phyloP scores from a whole-genome alignment of 2,797 vertebrate genomes.

The Megaceryle alcyon region DNA sequence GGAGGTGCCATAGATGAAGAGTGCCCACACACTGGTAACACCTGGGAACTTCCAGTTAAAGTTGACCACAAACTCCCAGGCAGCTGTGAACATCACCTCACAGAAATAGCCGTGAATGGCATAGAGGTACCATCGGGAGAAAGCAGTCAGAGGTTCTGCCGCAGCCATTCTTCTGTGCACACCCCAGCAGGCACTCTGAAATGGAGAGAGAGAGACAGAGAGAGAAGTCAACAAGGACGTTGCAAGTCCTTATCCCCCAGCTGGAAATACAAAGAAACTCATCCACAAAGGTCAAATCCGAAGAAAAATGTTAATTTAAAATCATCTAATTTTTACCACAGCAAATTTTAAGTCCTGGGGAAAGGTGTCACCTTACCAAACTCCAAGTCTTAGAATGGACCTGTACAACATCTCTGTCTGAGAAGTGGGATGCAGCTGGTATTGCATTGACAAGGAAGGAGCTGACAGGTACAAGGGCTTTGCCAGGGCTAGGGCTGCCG shows the following conservation, averaged over 20 bases:
- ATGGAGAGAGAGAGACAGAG: neutral
- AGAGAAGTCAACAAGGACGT: neutral
- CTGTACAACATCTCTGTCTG: neutral
- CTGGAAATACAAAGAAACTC: neutral
- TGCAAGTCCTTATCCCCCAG: neutral
- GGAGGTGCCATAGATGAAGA: conserved; percentile 98
- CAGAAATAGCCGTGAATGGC: conserved; percentile 99
- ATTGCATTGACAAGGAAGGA: neutral
- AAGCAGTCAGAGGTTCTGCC: conserved; percentile 88
- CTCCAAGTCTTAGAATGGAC: neutral
- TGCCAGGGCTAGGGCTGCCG: neutral
- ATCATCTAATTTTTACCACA: neutral
- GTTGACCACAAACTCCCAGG: conserved; percentile 96
- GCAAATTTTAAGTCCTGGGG: neutral
- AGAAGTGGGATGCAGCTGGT: neutral
- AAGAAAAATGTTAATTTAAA: neutral
- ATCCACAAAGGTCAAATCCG: neutral
- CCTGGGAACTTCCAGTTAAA: conserved; percentile 98
- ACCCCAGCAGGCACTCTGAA: conserved; percentile 60
- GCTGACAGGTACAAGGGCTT: neutral
- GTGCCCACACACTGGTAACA: conserved; percentile 97
- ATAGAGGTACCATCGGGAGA: conserved; percentile 98
- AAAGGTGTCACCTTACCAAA: neutral
- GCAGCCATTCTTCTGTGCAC: conserved; percentile 75
- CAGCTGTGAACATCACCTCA: conserved; percentile 98